Evolutionary conservation across 2,888 invertebrate species (phyloP), one percentile per base, ranked within the genome.

Genomic region (Neelides folsomi): DNA sequence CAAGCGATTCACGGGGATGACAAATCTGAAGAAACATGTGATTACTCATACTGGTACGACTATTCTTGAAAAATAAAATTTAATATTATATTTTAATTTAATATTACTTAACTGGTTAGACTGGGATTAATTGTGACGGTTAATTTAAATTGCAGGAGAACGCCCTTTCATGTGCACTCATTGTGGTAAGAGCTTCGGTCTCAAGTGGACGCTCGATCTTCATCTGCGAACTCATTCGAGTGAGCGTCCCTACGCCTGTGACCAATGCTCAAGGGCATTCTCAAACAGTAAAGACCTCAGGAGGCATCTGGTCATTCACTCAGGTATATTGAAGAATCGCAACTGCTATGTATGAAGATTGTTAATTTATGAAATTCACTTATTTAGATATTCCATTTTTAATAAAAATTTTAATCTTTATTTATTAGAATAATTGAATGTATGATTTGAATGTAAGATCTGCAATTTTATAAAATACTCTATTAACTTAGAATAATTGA

Each of bases 1-100:
- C 35, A 78, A 79, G 63, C 71, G 73, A 4, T 82, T 82, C 66
- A 76, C 75, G 64, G 79, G 76, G 59, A 71, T 75, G 53, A 81
- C 83, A 27, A 81, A 83, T 70, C 73, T 80, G 39, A 79, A 77
- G 65, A 81, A 81, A 66, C 84, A 85, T 66, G 67, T 77, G 58
- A 71, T 76, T 1, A 77, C 76, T 0, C 80, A 81, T 67, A 72
- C 73, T 55, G 70, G 75, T 75, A 70, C 13, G 37, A 10, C 13
- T 8, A 6, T 36, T 13, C 13, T 13, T 49, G 4, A 5, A 3
- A 27, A 27, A 27, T 27, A 27, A 35, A 12, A 8, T n/a, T 41
- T 5, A 4, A 45, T 6, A 45, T 34, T 20, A 7, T 35, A 34
- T 15, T 13, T 13, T 6, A 36, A 8, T 12, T n/a, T 46, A 9